These are phyloP conservation scores for Sylvia borin DNA, from an alignment of 2,797 vertebrate species.

Conservation along the genomic window DNA sequence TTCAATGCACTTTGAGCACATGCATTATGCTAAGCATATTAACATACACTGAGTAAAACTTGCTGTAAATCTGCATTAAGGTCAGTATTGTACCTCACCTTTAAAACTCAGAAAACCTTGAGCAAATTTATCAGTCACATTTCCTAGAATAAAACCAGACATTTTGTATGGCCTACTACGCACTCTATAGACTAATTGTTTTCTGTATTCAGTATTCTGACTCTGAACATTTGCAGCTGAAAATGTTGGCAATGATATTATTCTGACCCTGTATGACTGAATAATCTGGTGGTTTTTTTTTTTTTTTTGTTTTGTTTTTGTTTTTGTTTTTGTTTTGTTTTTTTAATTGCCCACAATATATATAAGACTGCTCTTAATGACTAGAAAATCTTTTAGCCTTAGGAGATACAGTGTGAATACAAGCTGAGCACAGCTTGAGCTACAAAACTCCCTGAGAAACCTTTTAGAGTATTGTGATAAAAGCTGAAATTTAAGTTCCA, in stretches of 20 bases:
- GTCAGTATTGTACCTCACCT: background rate
- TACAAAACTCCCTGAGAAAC: background rate
- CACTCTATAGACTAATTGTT: background rate
- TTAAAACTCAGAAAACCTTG: background rate
- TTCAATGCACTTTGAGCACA: background rate
- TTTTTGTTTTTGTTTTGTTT: no score
- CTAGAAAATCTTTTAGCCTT: background rate
- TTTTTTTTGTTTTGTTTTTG: no score
- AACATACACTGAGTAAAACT: background rate
- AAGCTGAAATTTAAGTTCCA: background rate
- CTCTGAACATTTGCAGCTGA: background rate
- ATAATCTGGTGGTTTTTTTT: background rate
- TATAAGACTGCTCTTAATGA: background rate
- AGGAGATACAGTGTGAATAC: background rate
- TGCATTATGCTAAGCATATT: background rate
- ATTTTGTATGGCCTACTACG: background rate
- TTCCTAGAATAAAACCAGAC: background rate
- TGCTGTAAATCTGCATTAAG: background rate
- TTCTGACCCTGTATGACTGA: background rate
- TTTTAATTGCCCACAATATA: background rate
- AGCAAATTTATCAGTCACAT: background rate
- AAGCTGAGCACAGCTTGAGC: background rate
- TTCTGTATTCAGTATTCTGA: background rate
- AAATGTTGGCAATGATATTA: background rate
- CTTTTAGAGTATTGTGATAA: background rate